Evolutionary conservation across 2,888 invertebrate genomes (phyloP).

Genomic region (Pecten maximus): DNA sequence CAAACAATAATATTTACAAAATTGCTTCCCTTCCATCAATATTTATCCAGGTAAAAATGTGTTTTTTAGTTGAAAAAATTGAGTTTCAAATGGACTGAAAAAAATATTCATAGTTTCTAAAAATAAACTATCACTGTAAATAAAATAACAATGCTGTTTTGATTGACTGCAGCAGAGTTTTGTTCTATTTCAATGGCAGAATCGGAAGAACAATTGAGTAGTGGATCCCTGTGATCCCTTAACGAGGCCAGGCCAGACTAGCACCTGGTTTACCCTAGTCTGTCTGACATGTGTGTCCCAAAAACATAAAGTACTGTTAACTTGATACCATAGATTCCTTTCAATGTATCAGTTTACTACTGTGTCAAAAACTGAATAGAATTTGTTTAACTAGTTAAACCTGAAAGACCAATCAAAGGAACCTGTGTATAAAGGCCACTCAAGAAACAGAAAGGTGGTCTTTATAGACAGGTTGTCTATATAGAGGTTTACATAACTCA

Average conservation of each 20-base stretch:
- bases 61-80: too few species aligned
- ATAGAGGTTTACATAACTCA: too few species aligned
- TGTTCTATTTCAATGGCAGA: background rate
- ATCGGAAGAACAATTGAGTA: background rate
- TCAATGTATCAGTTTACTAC: background rate
- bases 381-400: too few species aligned
- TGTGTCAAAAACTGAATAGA: background rate
- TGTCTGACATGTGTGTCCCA: background rate
- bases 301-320: background rate
- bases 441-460: too few species aligned
- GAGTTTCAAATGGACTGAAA: background rate
- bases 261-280: background rate
- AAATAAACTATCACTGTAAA: background rate
- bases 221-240: background rate
- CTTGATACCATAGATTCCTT: background rate
- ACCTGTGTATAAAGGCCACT: too few species aligned
- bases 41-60: too few species aligned
- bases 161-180: background rate
- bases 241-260: background rate
- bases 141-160: background rate
- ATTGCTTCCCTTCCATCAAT: too few species aligned
- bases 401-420: too few species aligned
- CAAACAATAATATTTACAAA: too few species aligned
- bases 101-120: background rate
- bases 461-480: too few species aligned